Conservation (phyloP, 1,140 invertebrate genomes). For the Drosophila bocki region DNA sequence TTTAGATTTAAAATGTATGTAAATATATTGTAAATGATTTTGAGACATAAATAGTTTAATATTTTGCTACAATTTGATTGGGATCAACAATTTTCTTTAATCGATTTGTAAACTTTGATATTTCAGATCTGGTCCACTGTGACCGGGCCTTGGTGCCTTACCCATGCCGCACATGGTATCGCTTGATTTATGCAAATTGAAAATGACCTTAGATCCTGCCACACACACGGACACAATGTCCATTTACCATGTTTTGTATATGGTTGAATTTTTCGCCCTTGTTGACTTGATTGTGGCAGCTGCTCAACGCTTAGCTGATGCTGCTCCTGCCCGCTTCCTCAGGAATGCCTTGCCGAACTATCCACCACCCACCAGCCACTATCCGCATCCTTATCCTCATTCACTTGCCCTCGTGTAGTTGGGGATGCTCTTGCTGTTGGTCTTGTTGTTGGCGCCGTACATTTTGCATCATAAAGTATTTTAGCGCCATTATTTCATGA, state of each 20-base stretch:
- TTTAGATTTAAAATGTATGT: too few species aligned
- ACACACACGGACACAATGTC: conserved; percentile 55
- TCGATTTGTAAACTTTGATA: not conserved
- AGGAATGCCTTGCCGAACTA: not conserved
- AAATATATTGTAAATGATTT: too few species aligned
- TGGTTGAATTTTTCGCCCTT: conserved; percentile 54
- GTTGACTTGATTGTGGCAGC: conserved; percentile 75
- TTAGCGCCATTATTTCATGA: conserved; percentile 77
- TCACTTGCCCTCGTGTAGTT: conserved; percentile 31
- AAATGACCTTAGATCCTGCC: conserved; percentile 74
- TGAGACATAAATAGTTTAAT: not conserved
- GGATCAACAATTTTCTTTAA: not conserved
- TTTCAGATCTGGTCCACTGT: conserved; percentile 8
- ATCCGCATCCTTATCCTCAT: conserved; percentile 19
- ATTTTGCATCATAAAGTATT: conserved; percentile 79
- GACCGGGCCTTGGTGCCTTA: not conserved
- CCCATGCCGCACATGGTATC: conserved; percentile 45
- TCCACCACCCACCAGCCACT: not conserved
- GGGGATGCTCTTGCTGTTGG: conserved; percentile 31
- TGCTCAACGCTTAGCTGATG: conserved; percentile 64
- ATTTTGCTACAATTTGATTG: not conserved
- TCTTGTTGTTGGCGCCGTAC: conserved; percentile 39
- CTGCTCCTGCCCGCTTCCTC: conserved; percentile 6
- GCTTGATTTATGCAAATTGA: conserved; percentile 80
- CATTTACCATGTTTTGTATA: conserved; percentile 63